Base-by-base conservation (phyloP, 2,888 invertebrate species). In the Chaetogeoica ovagalla region DNA sequence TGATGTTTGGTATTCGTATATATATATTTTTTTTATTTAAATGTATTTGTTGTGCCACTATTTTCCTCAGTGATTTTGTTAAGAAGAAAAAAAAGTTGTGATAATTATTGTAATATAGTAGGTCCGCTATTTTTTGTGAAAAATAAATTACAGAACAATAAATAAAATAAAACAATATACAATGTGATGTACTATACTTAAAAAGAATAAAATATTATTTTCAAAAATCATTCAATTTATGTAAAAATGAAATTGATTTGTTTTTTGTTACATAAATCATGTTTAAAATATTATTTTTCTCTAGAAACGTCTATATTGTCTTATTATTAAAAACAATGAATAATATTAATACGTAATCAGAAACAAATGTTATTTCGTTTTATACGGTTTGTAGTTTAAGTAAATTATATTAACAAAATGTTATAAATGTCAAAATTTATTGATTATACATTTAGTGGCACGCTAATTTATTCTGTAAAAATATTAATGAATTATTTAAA, bases 291-390 rank as follows among this genome's bases (percentile, higher is more conserved):
- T 60, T 23, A 43, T 72, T 39, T 37, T 63, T 37, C 4, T 15
- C 52, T 19, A 8, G 63, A 52, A 72, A 37, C 9, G 17, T 71
- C 3, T 66, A 23, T 59, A 68, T 43, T 59, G 57, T 66, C 66
- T 59, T 43, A 75, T 60, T 60, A 59, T 77, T 52, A 55, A 72
- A 63, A 30, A 76, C 30, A 60, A 68, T 68, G 43, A 65, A n/a
- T 15, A 65, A n/a, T 15, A 48, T 76, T 76, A 30, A 30, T 30
- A 30, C 4, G 1, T 30, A 76, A 68, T 76, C 62, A 37, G 77
- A 70, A 69, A 70, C 70, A 55, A 77, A 62, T 77, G 77, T 77
- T 77, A 77, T 69, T 69, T 62, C 9, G 70, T 77, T 77, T 77
- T 70, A 62, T 77, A 62, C 23, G 30, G 23, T 62, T 62, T 69